Conservation (phyloP, 2,888 invertebrate species). For the Tipula unca region DNA sequence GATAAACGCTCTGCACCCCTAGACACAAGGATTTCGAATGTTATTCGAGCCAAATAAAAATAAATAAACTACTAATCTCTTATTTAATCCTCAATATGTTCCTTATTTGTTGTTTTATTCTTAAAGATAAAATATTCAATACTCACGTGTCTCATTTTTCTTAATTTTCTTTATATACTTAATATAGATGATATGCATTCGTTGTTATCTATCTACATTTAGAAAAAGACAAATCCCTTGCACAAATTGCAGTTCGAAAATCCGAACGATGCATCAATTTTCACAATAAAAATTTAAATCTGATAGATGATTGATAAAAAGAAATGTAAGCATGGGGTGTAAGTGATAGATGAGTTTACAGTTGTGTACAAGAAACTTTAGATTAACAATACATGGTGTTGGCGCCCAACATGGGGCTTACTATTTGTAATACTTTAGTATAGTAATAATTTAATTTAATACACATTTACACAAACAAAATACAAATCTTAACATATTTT, state of each 20-base stretch:
- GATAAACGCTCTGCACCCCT: neutral
- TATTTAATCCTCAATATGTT: neutral
- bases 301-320: neutral
- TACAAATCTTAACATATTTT: neutral
- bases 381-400: no score
- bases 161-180: neutral
- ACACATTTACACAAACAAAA: neutral
- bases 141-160: constrained; percentile 8
- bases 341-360: neutral
- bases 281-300: neutral
- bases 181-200: neutral
- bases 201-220: neutral
- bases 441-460: no score
- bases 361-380: no score
- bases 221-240: neutral
- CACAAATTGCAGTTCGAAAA: neutral
- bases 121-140: neutral
- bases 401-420: no score
- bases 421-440: no score
- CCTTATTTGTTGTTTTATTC: neutral
- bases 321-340: neutral
- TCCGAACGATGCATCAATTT: neutral
- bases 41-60: neutral
- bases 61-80: neutral
- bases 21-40: neutral